These are phyloP conservation scores for Hydrochoerus hydrochaeris DNA, from an alignment of 2,113 vertebrate species.

Conservation along the genomic window DNA sequence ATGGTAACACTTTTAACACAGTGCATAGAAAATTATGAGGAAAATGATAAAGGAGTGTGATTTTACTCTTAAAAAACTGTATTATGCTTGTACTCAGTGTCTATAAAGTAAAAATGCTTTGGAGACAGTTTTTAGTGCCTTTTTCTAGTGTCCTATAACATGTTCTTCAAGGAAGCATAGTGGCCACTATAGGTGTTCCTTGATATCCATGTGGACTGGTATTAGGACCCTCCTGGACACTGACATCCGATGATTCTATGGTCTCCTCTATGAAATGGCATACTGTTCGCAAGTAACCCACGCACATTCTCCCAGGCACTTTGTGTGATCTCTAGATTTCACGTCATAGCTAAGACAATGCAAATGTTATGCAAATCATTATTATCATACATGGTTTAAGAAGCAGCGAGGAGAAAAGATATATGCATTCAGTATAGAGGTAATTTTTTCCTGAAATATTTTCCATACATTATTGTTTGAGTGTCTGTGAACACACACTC, in stretches of 20 bases:
- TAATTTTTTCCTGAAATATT: not conserved
- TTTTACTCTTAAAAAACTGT: not conserved
- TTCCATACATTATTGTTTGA: not conserved
- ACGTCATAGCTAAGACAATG: not conserved
- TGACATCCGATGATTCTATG: not conserved
- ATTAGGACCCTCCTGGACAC: not conserved
- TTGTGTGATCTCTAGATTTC: not conserved
- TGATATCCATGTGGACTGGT: too few species aligned
- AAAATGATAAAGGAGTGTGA: too few species aligned
- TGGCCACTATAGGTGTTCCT: too few species aligned
- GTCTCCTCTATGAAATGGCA: too few species aligned
- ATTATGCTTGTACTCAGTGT: not conserved
- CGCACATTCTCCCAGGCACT: too few species aligned
- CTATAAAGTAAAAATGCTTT: not conserved
- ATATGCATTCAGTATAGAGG: not conserved
- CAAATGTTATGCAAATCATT: not conserved
- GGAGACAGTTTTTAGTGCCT: not conserved
- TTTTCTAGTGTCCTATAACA: not conserved
- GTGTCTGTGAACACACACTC: not conserved
- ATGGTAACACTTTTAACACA: not conserved
- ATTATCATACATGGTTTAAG: not conserved
- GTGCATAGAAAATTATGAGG: not conserved
- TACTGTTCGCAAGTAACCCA: not conserved
- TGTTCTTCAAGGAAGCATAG: not conserved
- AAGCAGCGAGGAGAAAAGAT: not conserved